Percentiles rank a stretch among this genome's conserved stretches.
phyloP scores from a whole-genome alignment of 2,888 invertebrate species.

The Tricholauxania praeusta region DNA sequence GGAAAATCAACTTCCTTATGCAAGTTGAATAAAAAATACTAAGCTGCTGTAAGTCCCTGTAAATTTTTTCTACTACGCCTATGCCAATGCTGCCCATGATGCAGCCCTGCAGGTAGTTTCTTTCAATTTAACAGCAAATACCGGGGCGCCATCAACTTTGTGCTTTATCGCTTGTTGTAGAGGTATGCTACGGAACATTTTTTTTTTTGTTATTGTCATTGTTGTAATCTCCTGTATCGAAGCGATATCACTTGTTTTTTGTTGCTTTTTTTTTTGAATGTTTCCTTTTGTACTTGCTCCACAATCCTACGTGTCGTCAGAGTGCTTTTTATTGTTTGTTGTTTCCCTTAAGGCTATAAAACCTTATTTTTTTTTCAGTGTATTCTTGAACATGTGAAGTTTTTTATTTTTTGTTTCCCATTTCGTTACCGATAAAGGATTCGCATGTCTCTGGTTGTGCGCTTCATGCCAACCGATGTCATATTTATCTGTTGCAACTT shows the following conservation, averaged over 20 bases:
- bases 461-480: slow-evolving; percentile 1
- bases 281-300: neutral
- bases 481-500: slow-evolving; percentile 20
- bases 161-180: slow-evolving; percentile 2
- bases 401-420: too few species aligned
- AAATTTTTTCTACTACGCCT: neutral
- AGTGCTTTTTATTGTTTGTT: too few species aligned
- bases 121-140: neutral
- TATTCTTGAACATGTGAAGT: too few species aligned
- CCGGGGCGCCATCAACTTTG: slow-evolving; percentile 1
- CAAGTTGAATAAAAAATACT: too few species aligned
- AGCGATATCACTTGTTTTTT: neutral
- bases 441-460: neutral
- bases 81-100: neutral
- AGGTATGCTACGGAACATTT: neutral
- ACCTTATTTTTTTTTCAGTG: too few species aligned
- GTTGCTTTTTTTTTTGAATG: neutral
- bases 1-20: too few species aligned
- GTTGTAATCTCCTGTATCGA: neutral
- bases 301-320: too few species aligned
- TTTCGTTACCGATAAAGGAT: too few species aligned
- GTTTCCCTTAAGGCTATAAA: too few species aligned
- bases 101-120: neutral
- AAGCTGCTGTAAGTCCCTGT: too few species aligned
- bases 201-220: neutral